Evolutionary conservation across 1,140 invertebrate genomes (phyloP), one percentile per base, ranked within the genome.

Genomic region (Drosophila truncata): DNA sequence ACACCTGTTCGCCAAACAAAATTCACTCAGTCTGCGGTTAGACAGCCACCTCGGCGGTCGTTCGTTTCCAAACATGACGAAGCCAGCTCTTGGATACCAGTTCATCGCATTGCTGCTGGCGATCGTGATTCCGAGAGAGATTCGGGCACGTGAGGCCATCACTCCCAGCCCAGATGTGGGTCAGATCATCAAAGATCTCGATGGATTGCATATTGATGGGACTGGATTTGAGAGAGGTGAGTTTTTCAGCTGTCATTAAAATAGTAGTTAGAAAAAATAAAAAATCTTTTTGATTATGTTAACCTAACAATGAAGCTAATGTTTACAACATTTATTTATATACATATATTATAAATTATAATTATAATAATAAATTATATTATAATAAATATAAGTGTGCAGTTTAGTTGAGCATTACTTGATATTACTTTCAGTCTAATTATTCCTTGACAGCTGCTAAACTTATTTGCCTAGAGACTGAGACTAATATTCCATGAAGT

Each of bases 111-210:
- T 63, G 29, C n/a, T 76, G 7, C 37, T 69, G 42, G n/a, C 35
- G 41, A 42, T 78, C 50, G 58, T 49, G 35, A 41, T 59, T n/a
- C 29, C 82, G 44, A 37, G 29, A 42, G 63, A 66, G 71, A 90
- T 61, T 71, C 41, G 35, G 23, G 84, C 77, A 39, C 83, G 87
- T 23, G 80, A 87, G 27, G 57, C 83, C 52, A 57, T 82, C 52
- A 65, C 35, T 44, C 72, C 78, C 63, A 14, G n/a, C 10, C 42
- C 72, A 69, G 87, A 91, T 67, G 87, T 91, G 37, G 87, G 75
- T 78, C 83, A 91, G 46, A 75, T 91, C 18, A 73, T 91, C 14
- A 75, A 80, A 82, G 80, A 88, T 42, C 47, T 87, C 29, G 63
- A 80, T 54, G 76, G 59, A 23, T 37, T 80, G 49, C 65, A 82